Conservation (phyloP, 2,113 vertebrate species). For the Caretta caretta region DNA sequence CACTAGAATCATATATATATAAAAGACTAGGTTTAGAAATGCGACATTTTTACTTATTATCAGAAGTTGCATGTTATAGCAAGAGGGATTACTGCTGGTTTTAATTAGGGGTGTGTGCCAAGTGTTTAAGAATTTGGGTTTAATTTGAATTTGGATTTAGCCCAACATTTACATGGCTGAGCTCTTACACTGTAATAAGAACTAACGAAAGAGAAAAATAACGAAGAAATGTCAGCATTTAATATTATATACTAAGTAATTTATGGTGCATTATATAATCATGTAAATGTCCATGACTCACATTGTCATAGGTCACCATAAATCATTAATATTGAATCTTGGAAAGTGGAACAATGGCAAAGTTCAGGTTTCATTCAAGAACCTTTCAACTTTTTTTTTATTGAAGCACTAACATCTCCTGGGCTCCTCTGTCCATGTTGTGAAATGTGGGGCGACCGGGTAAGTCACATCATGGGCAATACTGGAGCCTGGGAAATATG, state of each 20-base stretch:
- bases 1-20: conserved; percentile 6
- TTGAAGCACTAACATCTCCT: conserved; percentile 24
- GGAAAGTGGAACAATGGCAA: conserved; percentile 1
- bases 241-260: conserved; percentile 27
- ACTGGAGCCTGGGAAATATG: conserved; percentile 32
- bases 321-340: conserved; percentile 2
- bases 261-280: conserved; percentile 36
- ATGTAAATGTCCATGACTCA: conserved; percentile 41
- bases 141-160: conserved; percentile 67
- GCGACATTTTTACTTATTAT: conserved; percentile 63
- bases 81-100: conserved; percentile 27
- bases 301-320: conserved; percentile 25
- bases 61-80: conserved; percentile 22
- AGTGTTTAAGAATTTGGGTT: conserved; percentile 62
- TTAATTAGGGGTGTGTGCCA: conserved; percentile 62
- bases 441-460: conserved; percentile 15
- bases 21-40: conserved; percentile 53
- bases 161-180: conserved; percentile 53
- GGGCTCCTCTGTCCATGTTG: conserved; percentile 6
- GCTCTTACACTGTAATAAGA: conserved; percentile 38
- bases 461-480: not conserved
- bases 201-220: conserved; percentile 55
- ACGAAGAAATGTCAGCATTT: conserved; percentile 61
- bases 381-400: not conserved
- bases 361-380: conserved; percentile 16